These are phyloP conservation scores for Lycophotia porphyrea DNA, from an alignment of 2,888 invertebrate genomes.

Conservation along the genomic window DNA sequence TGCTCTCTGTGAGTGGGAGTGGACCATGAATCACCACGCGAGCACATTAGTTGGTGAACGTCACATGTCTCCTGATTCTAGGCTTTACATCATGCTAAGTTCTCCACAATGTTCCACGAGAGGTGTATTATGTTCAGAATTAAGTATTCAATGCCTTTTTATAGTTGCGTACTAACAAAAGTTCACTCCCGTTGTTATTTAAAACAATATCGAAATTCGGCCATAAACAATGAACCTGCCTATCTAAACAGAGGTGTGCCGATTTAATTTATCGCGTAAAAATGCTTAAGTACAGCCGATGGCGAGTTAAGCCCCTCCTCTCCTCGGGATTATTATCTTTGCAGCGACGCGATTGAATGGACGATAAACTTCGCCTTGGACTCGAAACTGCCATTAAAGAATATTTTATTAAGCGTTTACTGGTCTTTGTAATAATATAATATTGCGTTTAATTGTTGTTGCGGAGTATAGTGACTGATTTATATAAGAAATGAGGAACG, in stretches of 20 bases:
- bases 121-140: neutral
- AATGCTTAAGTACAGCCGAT: slow-evolving; percentile 57
- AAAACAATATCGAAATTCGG: neutral
- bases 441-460: slow-evolving; percentile 34
- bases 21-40: neutral
- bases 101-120: neutral
- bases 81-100: neutral
- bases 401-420: slow-evolving; percentile 66
- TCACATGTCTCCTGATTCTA: neutral
- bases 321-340: slow-evolving; percentile 70
- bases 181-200: too few species aligned
- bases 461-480: neutral
- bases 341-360: slow-evolving; percentile 69
- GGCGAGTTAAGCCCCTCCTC: slow-evolving; percentile 63
- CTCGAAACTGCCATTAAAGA: slow-evolving; percentile 67
- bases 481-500: neutral
- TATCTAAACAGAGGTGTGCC: slow-evolving; percentile 17
- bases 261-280: slow-evolving; percentile 57
- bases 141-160: too few species aligned
- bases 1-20: neutral
- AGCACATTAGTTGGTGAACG: neutral
- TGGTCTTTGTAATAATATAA: slow-evolving; percentile 44
- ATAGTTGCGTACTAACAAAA: too few species aligned
- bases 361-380: slow-evolving; percentile 70
- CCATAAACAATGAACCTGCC: neutral